These are phyloP conservation scores for Rhynchopsitta pachyrhyncha DNA, from an alignment of 2,113 vertebrate genomes.

Conservation along the genomic window DNA sequence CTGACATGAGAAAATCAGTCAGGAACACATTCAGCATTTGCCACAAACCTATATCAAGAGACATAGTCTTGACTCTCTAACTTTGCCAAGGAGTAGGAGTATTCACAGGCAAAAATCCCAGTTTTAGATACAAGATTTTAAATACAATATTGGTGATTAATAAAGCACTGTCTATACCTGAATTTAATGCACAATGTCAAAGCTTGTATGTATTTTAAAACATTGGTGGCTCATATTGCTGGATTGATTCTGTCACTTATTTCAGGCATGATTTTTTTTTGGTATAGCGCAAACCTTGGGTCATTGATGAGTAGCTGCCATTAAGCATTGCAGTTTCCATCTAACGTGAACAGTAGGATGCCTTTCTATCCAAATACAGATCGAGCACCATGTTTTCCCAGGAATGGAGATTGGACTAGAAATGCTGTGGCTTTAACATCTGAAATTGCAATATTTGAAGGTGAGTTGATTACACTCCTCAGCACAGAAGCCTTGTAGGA, in stretches of 20 bases:
- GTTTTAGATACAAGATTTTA: not conserved
- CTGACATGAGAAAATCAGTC: slow-evolving; percentile 28
- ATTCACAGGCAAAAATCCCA: slow-evolving; percentile 7
- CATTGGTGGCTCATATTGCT: not conserved
- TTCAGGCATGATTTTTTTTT: not conserved
- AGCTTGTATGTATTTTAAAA: not conserved
- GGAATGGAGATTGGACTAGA: not conserved
- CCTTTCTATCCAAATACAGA: not conserved
- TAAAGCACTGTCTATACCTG: not conserved
- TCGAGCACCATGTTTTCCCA: not conserved
- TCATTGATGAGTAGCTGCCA: not conserved
- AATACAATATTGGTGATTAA: not conserved
- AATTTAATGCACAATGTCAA: not conserved
- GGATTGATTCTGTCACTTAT: not conserved
- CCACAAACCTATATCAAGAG: slow-evolving; percentile 10
- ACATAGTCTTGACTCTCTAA: not conserved
- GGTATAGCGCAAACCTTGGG: not conserved
- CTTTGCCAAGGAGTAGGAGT: slow-evolving; percentile 44
- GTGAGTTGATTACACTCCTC: not conserved
- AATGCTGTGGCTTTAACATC: not conserved
- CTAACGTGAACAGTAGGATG: rapidly evolving
- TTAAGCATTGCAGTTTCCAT: not conserved
- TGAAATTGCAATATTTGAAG: not conserved
- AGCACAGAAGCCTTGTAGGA: not conserved
- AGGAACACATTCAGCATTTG: slow-evolving; percentile 35